A percentile compares a stretch with the other conserved stretches of the same genome.
phyloP scores from a whole-genome alignment of 1,140 invertebrate species.

The Dolichoris vasculosae region DNA sequence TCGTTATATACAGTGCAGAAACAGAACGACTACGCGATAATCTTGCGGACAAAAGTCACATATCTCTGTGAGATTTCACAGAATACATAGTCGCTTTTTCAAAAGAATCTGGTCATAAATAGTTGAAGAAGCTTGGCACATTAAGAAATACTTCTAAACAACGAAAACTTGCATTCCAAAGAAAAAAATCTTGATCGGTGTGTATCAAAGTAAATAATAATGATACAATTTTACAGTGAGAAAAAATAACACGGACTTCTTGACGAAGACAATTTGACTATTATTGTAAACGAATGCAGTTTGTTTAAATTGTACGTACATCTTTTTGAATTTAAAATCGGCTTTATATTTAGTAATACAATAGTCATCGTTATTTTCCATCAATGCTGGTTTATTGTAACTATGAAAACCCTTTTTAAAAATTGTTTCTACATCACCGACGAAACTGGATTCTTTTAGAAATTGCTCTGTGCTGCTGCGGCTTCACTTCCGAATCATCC shows the following conservation, averaged over 20 bases:
- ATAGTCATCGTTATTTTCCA: neutral
- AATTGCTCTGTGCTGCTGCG: neutral
- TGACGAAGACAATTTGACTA: too few species aligned
- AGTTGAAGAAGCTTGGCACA: conserved; percentile 5
- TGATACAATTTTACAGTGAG: too few species aligned
- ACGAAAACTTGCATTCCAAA: neutral
- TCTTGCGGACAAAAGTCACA: neutral
- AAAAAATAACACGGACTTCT: neutral
- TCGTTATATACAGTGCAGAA: conserved; percentile 28
- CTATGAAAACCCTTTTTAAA: neutral
- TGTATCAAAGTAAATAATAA: too few species aligned
- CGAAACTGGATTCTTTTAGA: conserved; percentile 5
- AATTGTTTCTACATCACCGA: neutral
- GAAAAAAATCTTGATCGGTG: neutral
- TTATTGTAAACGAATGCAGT: too few species aligned
- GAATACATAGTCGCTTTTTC: conserved; percentile 11
- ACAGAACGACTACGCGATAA: conserved; percentile 5
- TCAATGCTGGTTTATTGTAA: neutral
- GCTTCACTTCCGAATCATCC: neutral
- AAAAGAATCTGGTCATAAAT: conserved; percentile 11
- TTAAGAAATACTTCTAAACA: conserved; percentile 8
- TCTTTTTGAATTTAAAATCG: neutral
- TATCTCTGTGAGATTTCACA: conserved; percentile 6
- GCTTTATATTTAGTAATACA: neutral
- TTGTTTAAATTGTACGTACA: conserved; percentile 13